These are phyloP conservation scores for Sphecodes monilicornis DNA, from an alignment of 2,888 invertebrate genomes.

Conservation along the genomic window DNA sequence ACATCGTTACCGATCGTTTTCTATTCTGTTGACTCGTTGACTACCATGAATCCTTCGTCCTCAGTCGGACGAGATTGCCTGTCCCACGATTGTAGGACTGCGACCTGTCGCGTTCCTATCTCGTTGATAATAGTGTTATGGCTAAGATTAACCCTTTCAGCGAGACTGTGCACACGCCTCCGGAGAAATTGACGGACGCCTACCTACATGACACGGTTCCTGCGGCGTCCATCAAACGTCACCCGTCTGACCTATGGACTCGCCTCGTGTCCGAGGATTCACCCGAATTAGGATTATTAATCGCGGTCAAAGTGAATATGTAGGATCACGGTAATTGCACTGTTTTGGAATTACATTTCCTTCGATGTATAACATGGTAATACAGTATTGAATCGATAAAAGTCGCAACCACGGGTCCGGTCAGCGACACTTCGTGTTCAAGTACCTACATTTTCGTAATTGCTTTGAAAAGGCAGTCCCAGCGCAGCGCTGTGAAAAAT, in stretches of 20 bases:
- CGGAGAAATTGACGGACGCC: constrained; percentile 39
- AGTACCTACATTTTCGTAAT: too few relatives aligned
- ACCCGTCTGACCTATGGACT: constrained; percentile 40
- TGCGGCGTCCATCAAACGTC: constrained; percentile 50
- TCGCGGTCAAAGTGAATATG: constrained; percentile 7
- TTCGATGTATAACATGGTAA: not conserved
- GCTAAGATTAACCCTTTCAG: constrained; percentile 52
- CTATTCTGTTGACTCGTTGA: not conserved
- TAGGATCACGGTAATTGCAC: not conserved
- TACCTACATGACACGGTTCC: constrained; percentile 29
- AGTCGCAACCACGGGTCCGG: too few relatives aligned
- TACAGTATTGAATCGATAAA: too few relatives aligned
- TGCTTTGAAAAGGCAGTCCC: not conserved
- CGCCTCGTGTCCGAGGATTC: not conserved
- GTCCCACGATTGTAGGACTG: constrained; percentile 1
- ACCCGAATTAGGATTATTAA: constrained; percentile 10
- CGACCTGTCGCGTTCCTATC: constrained; percentile 22
- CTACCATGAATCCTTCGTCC: constrained; percentile 43
- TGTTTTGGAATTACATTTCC: not conserved
- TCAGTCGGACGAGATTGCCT: constrained; percentile 29
- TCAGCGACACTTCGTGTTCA: too few relatives aligned
- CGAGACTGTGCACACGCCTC: constrained; percentile 14
- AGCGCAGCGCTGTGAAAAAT: not conserved
- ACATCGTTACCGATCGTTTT: constrained; percentile 58
- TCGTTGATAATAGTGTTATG: constrained; percentile 32